These are phyloP conservation scores for Conus ventricosus DNA, from an alignment of 1,140 invertebrate species.

Conservation along the genomic window DNA sequence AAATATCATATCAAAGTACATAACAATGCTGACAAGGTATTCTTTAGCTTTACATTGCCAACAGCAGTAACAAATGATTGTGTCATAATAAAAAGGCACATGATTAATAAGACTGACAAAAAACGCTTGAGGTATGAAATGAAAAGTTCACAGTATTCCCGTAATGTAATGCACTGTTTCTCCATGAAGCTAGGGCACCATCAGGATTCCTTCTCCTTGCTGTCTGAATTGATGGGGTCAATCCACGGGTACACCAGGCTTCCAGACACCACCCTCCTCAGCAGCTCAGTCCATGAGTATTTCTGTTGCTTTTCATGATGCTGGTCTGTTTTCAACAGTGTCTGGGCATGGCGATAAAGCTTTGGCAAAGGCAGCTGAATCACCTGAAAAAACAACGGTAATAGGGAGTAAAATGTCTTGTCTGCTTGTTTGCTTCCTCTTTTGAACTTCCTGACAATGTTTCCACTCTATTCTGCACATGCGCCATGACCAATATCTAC, in stretches of 20 bases:
- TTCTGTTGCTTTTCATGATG: neutral
- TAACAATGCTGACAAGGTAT: no score
- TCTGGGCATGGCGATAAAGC: conserved; percentile 11
- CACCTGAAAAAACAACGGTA: conserved; percentile 29
- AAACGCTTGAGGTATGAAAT: no score
- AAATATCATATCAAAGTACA: no score
- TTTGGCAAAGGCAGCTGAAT: conserved; percentile 35
- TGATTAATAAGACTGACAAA: no score
- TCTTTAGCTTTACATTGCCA: no score
- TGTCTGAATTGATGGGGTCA: neutral
- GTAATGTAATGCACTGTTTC: no score
- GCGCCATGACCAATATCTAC: neutral
- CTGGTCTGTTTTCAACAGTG: conserved; percentile 8
- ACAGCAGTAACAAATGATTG: no score
- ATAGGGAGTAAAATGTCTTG: neutral
- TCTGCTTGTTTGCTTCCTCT: neutral
- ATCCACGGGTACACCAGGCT: conserved; percentile 58
- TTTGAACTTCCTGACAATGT: neutral
- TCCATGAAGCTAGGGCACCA: neutral
- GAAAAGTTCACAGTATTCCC: no score
- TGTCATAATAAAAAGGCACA: no score
- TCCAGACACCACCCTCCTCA: conserved; percentile 44
- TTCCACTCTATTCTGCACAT: neutral
- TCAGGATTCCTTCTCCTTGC: neutral
- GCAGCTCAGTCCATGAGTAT: conserved; percentile 44